Evolutionary conservation across 2,797 vertebrate species (phyloP), one percentile per base, ranked within the genome.

Genomic region (Lutjanus argentimaculatus): DNA sequence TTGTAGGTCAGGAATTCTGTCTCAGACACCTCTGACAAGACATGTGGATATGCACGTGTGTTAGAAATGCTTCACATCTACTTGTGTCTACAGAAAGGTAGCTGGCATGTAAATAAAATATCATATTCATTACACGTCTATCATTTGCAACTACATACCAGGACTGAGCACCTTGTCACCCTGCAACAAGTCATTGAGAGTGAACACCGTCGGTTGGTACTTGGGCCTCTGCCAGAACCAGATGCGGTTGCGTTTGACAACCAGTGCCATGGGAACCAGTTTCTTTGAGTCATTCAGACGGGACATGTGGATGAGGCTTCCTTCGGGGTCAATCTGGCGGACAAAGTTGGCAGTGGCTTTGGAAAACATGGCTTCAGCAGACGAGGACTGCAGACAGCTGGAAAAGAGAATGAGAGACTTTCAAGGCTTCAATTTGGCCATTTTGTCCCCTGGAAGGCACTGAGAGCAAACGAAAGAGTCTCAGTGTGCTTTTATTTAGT

Each of bases 181-280:
- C 21, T 85, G 89, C 76, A 99, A 89, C 83, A 99, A 89, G 87
- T 99, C 94, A 42, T 89, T 94, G 53, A 99, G 93, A 36, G 89
- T 96, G 88, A 97, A 96, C 48, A 95, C 93, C 13, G 97, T 95
- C n/a, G 97, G 94, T n/a, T 95, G 95, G 89, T 98, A 99, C 79
- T 97, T 99, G 30, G 97, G 94, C 67, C 82, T 96, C 89, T 99
- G 97, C 98, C 98, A 96, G 65, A 87, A 84, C 97, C 97, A 98
- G 52, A 85, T 67, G 56, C 90, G 95, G 43, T 90, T 97, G 74
- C 93, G 96, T 90, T 98, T 99, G 0, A 96, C 92, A 6, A 99
- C 95, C 19, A 99, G 93, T 13, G 94, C 95, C 86, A 97, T 95
- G 67, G 95, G 96, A 21, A 96, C 92, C 73, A 98, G 91, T 58